These are phyloP conservation scores for Ammodytes dubius DNA, from an alignment of 2,113 vertebrate species.

Conservation along the genomic window DNA sequence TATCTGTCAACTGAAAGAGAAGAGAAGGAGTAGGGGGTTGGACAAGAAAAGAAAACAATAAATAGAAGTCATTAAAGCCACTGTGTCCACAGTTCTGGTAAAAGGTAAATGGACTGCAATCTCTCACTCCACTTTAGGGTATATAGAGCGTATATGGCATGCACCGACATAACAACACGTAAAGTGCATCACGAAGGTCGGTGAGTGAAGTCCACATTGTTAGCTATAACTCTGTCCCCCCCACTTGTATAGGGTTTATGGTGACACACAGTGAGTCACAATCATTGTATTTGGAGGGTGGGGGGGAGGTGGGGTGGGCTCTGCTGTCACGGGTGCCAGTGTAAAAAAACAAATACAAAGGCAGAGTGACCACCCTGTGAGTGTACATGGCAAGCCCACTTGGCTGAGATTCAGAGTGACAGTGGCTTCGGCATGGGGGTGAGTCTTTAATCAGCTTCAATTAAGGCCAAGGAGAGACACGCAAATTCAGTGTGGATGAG, in stretches of 20 bases:
- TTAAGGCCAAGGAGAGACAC: conserved; percentile 79
- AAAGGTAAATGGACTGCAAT: too few species aligned
- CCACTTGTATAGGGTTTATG: conserved; percentile 41
- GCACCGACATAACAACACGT: conserved; percentile 5
- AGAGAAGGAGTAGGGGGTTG: background rate
- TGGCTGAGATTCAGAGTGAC: conserved; percentile 77
- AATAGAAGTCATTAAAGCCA: conserved; percentile 62
- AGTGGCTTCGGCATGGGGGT: conserved; percentile 72
- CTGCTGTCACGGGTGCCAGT: conserved; percentile 66
- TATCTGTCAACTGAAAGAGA: conserved; percentile 83
- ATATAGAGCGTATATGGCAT: background rate
- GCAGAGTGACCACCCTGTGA: conserved; percentile 78
- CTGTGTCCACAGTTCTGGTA: conserved; percentile 17
- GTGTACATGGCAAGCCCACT: conserved; percentile 68
- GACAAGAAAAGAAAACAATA: conserved; percentile 13
- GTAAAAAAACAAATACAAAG: conserved; percentile 77
- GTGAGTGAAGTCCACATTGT: conserved; percentile 44
- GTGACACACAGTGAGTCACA: conserved; percentile 75
- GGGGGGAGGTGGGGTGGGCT: conserved; percentile 6
- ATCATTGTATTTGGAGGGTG: conserved; percentile 50
- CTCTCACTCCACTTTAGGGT: background rate
- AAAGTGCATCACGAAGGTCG: conserved; percentile 29
- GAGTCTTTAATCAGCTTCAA: conserved; percentile 81
- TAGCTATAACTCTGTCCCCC: conserved; percentile 22
- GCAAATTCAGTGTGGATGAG: conserved; percentile 47